A percentile compares a stretch with the other conserved stretches of the same genome.
phyloP scores from a whole-genome alignment of 2,888 invertebrate genomes.

The Ormyrus rosae region DNA sequence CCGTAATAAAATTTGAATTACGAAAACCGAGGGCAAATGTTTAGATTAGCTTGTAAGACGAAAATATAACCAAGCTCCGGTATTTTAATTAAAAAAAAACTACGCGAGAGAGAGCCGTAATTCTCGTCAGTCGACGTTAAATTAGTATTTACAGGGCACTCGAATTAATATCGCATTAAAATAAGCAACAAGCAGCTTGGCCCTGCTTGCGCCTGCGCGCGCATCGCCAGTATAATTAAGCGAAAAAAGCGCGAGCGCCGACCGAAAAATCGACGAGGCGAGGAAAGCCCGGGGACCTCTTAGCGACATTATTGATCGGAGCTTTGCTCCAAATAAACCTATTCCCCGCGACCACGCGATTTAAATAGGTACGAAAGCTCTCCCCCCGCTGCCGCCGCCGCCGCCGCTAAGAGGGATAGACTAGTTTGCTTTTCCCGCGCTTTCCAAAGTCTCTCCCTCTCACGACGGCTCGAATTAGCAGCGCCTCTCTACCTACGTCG shows the following conservation, averaged over 20 bases:
- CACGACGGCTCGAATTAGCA: too few species aligned
- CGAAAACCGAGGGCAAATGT: too few species aligned
- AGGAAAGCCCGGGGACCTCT: not conserved
- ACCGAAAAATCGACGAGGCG: not conserved
- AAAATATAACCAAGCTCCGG: not conserved
- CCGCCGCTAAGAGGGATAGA: too few species aligned
- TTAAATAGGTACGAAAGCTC: not conserved
- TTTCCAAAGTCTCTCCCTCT: too few species aligned
- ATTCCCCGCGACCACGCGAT: not conserved
- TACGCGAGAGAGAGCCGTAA: not conserved
- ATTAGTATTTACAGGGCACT: not conserved
- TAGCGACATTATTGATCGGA: not conserved
- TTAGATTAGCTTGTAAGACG: too few species aligned
- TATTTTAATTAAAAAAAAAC: not conserved
- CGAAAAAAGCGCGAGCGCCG: not conserved
- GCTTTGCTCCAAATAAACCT: slow-evolving; percentile 8
- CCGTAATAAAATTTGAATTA: not conserved
- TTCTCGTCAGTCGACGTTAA: not conserved
- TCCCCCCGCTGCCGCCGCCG: too few species aligned
- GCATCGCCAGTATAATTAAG: not conserved
- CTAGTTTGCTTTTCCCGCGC: too few species aligned
- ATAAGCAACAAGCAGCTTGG: not conserved
- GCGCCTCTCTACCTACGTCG: too few species aligned
- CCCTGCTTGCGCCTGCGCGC: not conserved
- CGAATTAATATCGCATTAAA: slow-evolving; percentile 3